phyloP scores from a whole-genome alignment of 2,888 invertebrate genomes.

The Seladonia tumulorum region DNA sequence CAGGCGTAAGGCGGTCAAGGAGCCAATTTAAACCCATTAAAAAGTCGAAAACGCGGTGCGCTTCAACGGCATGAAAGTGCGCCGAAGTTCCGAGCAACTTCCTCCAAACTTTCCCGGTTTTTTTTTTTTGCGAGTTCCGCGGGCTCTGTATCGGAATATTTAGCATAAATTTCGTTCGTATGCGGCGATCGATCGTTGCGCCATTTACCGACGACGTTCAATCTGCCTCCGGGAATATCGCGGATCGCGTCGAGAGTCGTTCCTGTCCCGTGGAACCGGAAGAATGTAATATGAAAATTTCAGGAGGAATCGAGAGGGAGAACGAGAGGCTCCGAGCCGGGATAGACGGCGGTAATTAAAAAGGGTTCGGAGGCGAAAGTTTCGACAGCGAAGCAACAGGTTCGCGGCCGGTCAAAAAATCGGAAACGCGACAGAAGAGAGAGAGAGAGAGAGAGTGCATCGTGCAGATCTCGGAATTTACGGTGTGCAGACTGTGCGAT shows the following conservation, averaged over 20 bases:
- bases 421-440: background rate
- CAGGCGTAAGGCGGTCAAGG: background rate
- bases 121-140: background rate
- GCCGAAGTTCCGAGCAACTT: background rate
- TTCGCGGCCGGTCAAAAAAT: slow-evolving; percentile 28
- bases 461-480: background rate
- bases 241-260: background rate
- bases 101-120: background rate
- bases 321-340: background rate
- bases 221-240: background rate
- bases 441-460: background rate
- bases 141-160: slow-evolving; percentile 11
- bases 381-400: slow-evolving; percentile 49
- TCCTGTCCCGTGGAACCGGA: background rate
- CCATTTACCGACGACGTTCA: background rate
- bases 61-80: background rate
- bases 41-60: slow-evolving; percentile 4
- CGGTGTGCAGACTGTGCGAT: background rate
- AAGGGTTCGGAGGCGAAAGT: slow-evolving; percentile 7
- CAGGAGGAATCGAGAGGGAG: background rate
- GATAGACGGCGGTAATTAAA: slow-evolving; percentile 9
- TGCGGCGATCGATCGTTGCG: background rate
- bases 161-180: background rate
- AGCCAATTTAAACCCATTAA: slow-evolving; percentile 11
- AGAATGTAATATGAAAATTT: background rate